Conservation (phyloP, 2,113 vertebrate genomes). For the human (Homo sapiens) region GRCh38 chr13:34543001-34543500, state of each 20-base stretch:
- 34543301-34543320: background rate
- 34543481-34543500: no score
- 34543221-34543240: background rate
- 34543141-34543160: background rate
- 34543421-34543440: no score
- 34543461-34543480: no score
- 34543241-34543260: background rate
- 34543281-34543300: background rate
- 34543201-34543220: background rate
- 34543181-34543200: background rate
- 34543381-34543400: background rate
- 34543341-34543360: background rate
- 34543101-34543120: background rate
- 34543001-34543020: background rate
- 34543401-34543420: no score
- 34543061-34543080: background rate
- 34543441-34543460: no score
- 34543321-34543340: background rate
- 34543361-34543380: background rate
- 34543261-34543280: background rate
- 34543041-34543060: background rate
- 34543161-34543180: background rate
- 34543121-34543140: background rate
- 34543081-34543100: background rate
- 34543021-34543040: background rate